Base-by-base conservation (phyloP, 2,797 vertebrate species). In the Halcyon chelicuti region DNA sequence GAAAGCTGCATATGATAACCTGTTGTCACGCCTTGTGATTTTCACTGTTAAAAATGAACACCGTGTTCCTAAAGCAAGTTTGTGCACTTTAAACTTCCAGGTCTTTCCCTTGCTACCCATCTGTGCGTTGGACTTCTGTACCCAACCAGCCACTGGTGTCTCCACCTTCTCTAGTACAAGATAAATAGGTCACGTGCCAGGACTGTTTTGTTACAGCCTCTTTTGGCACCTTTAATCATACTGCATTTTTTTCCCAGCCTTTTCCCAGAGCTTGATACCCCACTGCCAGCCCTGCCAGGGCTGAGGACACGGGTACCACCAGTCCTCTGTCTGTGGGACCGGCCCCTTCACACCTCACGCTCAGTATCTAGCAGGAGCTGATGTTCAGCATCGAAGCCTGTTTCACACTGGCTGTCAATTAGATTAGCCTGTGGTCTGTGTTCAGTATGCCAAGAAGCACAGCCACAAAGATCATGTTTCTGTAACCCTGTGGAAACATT, bases 301-400 rank as follows among this genome's bases (percentile, higher is more conserved):
- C 61, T 16, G 40, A 33, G n/a, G 9, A 3, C 0, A 1, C 0
- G 3, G 39, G 33, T 52, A 66, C 71, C 44, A 3, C 54, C 5
- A 26, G 20, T 9, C 29, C 75, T 8, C 0, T 10, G 37, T 3
- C 51, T 22, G 42, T 0, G 1, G 63, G 58, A 70, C 52, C 1
- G 0, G 33, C 26, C 46, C 46, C 40, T 10, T n/a, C 46, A 5
- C 40, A 23, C 29, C 7, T 33, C 81, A 31, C 49, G 25, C 18
- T 37, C 33, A 20, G 65, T 2, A 29, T 19, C 31, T 26, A 22
- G 18, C 0, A 4, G 60, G 66, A 81, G 51, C 22, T 54, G 61
- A n/a, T 19, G 77, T 13, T n/a, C 17, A n/a, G 51, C 46, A 28
- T 3, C 1, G 1, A 61, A 91, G 54, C 42, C 47, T 51, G 33